phyloP scores from a whole-genome alignment of 2,888 invertebrate species.

The Drosophila koepferae region DNA sequence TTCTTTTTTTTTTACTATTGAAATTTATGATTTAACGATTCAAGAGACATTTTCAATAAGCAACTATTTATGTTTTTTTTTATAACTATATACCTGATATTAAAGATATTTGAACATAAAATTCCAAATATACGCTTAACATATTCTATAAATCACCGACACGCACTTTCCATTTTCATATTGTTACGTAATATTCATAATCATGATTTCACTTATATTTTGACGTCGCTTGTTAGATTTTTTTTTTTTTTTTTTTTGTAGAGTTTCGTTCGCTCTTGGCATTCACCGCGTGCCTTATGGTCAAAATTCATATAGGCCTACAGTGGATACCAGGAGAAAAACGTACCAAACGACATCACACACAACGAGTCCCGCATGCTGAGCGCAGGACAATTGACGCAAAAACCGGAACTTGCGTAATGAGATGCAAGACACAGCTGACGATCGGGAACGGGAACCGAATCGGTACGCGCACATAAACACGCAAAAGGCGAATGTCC shows the following conservation, averaged over 20 bases:
- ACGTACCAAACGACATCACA: conserved; percentile 75
- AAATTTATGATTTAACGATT: too few species aligned
- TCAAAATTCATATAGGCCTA: conserved; percentile 94
- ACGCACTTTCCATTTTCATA: not conserved
- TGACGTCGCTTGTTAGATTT: conserved; percentile 25
- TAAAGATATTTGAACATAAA: not conserved
- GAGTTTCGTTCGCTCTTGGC: conserved; percentile 96
- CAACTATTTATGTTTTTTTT: not conserved
- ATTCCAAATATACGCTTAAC: not conserved
- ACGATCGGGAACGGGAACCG: conserved; percentile 15
- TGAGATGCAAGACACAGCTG: conserved; percentile 52
- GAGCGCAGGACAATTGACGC: conserved; percentile 3
- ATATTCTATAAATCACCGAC: not conserved
- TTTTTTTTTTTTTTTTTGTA: conserved; percentile 73
- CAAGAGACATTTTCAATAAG: too few species aligned
- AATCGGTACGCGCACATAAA: conserved; percentile 1
- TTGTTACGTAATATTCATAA: not conserved
- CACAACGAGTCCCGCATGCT: conserved; percentile 3
- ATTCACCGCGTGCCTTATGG: conserved; percentile 99
- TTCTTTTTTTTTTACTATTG: too few species aligned
- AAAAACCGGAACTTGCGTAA: conserved; percentile 44
- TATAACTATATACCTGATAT: not conserved
- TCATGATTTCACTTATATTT: conserved; percentile 12
- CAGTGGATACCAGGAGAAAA: conserved; percentile 98
- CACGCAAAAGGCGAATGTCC: conserved; percentile 25